Conservation (phyloP, 2,113 vertebrate species). For the Oreochromis niloticus region DNA sequence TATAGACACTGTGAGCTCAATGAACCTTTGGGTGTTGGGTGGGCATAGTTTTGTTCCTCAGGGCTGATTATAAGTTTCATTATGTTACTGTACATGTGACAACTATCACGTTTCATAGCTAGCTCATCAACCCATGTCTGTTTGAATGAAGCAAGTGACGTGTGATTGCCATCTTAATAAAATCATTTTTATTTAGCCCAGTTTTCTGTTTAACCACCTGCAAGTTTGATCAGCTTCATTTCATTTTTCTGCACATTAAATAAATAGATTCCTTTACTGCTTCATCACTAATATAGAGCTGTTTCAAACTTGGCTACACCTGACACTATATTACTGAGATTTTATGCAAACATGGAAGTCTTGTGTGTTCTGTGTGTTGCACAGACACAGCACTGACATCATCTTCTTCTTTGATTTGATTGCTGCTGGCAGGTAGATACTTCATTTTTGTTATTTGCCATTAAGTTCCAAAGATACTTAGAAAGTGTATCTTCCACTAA, state of each 20-base stretch:
- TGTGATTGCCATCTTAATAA: background rate
- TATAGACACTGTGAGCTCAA: slow-evolving; percentile 28
- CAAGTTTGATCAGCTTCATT: background rate
- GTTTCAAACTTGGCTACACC: background rate
- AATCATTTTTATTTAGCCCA: background rate
- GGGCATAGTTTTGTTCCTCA: slow-evolving; percentile 39
- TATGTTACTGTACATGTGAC: slow-evolving; percentile 40
- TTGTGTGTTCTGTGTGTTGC: background rate
- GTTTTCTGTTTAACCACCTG: background rate
- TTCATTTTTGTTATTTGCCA: background rate
- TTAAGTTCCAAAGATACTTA: background rate
- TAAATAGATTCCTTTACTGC: background rate
- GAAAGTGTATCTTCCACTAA: background rate
- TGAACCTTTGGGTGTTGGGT: slow-evolving; percentile 50
- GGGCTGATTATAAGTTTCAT: slow-evolving; percentile 44
- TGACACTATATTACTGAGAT: background rate
- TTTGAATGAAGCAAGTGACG: background rate
- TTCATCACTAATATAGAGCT: background rate
- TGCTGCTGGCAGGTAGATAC: background rate
- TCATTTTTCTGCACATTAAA: background rate
- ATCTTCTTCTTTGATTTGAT: background rate
- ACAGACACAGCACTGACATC: background rate
- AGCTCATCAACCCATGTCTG: background rate
- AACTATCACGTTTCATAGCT: slow-evolving; percentile 12
- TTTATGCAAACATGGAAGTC: background rate